Evolutionary conservation across 1,140 invertebrate species (phyloP).

Genomic region (Scaptomyza graminum): DNA sequence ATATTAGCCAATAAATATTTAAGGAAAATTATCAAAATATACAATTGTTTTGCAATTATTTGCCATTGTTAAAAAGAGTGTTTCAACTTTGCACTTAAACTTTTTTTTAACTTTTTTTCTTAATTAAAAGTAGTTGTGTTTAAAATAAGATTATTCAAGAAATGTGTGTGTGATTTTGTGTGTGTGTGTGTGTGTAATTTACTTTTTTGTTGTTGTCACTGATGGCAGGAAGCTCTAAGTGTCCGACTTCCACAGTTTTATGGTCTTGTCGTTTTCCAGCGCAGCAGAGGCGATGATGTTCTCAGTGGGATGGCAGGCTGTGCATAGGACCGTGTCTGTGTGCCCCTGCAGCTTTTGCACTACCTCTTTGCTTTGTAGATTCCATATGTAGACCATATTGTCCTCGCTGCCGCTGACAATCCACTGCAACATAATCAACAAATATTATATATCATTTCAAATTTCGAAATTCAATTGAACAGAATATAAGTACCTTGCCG

Average conservation of each 20-base stretch:
- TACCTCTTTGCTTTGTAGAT: constrained; percentile 99
- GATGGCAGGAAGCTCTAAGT: constrained; percentile 86
- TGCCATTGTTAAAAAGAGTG: constrained; percentile 34
- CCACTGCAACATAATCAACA: constrained; percentile 87
- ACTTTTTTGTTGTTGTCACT: not conserved
- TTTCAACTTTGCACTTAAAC: constrained; percentile 22
- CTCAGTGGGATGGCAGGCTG: constrained; percentile 98
- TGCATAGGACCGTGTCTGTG: constrained; percentile 98
- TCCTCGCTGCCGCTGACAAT: constrained; percentile 99
- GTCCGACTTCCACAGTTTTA: constrained; percentile 99
- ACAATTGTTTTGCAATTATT: constrained; percentile 12
- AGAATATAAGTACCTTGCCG: constrained; percentile 91
- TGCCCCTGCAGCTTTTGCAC: constrained; percentile 99
- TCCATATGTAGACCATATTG: constrained; percentile 99
- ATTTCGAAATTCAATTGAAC: too few species aligned
- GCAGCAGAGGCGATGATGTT: constrained; percentile 99
- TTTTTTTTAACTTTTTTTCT: constrained; percentile 10
- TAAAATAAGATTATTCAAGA: constrained; percentile 47
- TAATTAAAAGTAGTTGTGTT: constrained; percentile 30
- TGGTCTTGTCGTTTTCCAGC: constrained; percentile 99
- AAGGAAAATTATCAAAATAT: constrained; percentile 44
- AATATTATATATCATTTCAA: not conserved
- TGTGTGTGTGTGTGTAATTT: constrained; percentile 21
- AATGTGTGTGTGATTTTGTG: constrained; percentile 34
- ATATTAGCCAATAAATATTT: constrained; percentile 54